These are phyloP conservation scores for Psix sp. DNA, from an alignment of 1,140 invertebrate genomes.

Conservation along the genomic window DNA sequence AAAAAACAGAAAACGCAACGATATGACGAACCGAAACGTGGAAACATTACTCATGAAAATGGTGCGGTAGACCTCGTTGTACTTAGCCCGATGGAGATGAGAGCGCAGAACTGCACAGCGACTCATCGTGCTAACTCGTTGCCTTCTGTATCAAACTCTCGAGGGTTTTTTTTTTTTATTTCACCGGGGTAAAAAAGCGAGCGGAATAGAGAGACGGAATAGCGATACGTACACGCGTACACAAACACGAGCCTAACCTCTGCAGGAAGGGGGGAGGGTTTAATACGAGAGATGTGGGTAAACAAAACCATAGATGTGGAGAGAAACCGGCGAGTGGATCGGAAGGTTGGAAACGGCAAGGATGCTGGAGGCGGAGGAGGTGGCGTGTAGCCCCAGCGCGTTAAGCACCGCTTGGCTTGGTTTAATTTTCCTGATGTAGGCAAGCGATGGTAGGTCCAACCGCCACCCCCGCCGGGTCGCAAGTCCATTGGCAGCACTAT, in stretches of 20 bases:
- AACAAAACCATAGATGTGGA: conserved; percentile 75
- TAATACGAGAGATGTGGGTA: conserved; percentile 76
- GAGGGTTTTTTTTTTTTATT: conserved; percentile 47
- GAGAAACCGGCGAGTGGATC: conserved; percentile 66
- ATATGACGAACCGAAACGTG: conserved; percentile 38
- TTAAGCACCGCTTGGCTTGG: conserved; percentile 77
- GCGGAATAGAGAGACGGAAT: conserved; percentile 11
- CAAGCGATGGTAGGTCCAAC: conserved; percentile 71
- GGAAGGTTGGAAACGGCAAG: conserved; percentile 52
- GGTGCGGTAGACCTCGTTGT: conserved; percentile 45
- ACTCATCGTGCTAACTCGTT: conserved; percentile 47
- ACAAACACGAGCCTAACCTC: conserved; percentile 42
- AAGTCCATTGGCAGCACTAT: conserved; percentile 63
- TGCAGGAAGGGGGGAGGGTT: conserved; percentile 47
- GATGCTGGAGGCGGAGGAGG: conserved; percentile 67
- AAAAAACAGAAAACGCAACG: conserved; percentile 37
- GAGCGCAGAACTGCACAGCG: conserved; percentile 51
- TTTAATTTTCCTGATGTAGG: conserved; percentile 78
- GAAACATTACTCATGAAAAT: conserved; percentile 58
- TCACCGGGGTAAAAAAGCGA: conserved; percentile 21
- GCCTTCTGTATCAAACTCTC: conserved; percentile 58
- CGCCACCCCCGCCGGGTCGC: conserved; percentile 64
- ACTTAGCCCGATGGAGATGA: conserved; percentile 55
- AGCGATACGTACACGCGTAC: conserved; percentile 44
- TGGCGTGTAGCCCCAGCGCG: conserved; percentile 74